Evolutionary conservation across 2,797 vertebrate species (phyloP), one percentile per base, ranked within the genome.

Genomic region (Sparus aurata): DNA sequence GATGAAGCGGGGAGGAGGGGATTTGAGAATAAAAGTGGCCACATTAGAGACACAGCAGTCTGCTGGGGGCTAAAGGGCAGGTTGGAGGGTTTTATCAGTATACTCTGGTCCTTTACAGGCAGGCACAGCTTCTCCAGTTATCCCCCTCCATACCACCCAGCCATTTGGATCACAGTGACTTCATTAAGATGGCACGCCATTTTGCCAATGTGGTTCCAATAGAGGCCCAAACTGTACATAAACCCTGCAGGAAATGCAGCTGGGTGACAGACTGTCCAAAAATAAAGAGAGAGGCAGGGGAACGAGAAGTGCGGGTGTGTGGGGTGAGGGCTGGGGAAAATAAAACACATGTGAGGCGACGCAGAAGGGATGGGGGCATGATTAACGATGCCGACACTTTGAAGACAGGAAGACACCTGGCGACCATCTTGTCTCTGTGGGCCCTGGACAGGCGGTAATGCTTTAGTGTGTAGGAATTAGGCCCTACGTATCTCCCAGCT

Each of bases 381-480:
- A 94, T 94, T 94, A 93, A 94, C 83, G 82, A 93, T 4, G 75
- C 90, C 78, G 78, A 93, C 92, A 93, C 94, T 93, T 93, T 94
- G 93, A 94, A 95, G 93, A 90, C 88, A 92, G 91, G 92, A 93
- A 93, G 91, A 94, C 94, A 94, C 94, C 94, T 95, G 94, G 94
- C 61, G 88, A 93, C 92, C 94, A 95, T 94, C 92, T 94, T 93
- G 93, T 94, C 92, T 94, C 85, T 1, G 73, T 83, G 90, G 90
- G 90, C 85, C 82, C 60, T 57, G 85, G 89, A 93, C 89, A 91
- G 85, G 90, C 89, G 87, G 92, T 90, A 93, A 92, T 85, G 90
- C 87, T 93, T 91, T 91, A 83, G 87, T 77, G 85, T 94, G 88
- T 87, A 90, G 82, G 90, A 93, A 92, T 91, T 90, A 93, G 90